These are phyloP conservation scores for Aleiodes testaceus DNA, from an alignment of 2,888 invertebrate genomes.

Conservation along the genomic window DNA sequence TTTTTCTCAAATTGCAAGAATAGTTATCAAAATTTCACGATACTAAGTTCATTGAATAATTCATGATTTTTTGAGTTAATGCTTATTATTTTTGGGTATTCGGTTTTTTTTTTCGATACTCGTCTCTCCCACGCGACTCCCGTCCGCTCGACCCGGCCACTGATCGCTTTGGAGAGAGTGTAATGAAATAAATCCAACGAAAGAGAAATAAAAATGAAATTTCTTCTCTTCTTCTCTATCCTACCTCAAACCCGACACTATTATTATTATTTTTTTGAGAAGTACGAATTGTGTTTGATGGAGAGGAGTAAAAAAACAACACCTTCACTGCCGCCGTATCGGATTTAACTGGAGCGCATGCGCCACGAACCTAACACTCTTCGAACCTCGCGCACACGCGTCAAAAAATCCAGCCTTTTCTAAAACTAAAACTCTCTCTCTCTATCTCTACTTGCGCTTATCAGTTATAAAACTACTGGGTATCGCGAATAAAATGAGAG, in stretches of 20 bases:
- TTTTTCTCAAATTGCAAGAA: background rate
- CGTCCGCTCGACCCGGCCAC: constrained; percentile 13
- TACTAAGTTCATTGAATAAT: no score
- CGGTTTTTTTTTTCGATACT: background rate
- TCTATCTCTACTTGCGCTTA: background rate
- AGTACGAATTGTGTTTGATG: no score
- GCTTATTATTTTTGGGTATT: background rate
- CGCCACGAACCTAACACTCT: constrained; percentile 52
- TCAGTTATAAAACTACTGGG: constrained; percentile 7
- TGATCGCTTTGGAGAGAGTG: constrained; percentile 1
- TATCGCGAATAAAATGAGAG: constrained; percentile 8
- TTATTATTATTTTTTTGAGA: no score
- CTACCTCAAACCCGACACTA: no score
- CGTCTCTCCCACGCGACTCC: background rate
- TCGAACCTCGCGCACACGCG: constrained; percentile 52
- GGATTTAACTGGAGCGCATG: constrained; percentile 44
- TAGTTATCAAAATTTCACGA: no score
- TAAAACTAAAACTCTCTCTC: background rate
- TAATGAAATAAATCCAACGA: no score
- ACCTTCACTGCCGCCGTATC: constrained; percentile 35
- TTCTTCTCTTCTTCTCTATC: no score
- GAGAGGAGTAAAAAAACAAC: constrained; percentile 25
- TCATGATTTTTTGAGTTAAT: no score
- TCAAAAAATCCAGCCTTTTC: background rate
- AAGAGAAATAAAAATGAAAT: no score